Base-by-base conservation (phyloP, 2,888 invertebrate species). In the Scaptomyza polygonia region DNA sequence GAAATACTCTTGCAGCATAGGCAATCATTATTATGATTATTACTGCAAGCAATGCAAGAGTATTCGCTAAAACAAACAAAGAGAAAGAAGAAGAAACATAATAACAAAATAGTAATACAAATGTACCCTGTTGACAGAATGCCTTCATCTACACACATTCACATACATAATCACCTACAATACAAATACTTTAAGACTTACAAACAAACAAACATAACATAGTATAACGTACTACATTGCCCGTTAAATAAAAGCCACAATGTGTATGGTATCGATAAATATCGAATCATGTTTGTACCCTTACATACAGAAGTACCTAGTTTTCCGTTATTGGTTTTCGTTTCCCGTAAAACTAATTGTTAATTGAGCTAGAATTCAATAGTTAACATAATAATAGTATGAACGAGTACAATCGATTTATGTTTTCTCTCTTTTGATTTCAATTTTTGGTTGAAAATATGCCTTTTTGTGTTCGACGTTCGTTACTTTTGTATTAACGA, bases 51-150 rank as follows among this genome's bases (percentile, higher is more conserved):
- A n/a, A n/a, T n/a, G 52, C 73, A 66, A 39, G 53, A 29, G 53
- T 57, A 54, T 69, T 40, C 9, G 18, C n/a, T 29, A 18, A 25
- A 16, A 32, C 9, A 54, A 53, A 36, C 47, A 54, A 44, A 66
- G 18, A 53, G 14, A 55, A 36, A 58, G 51, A 47, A 64, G n/a
- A n/a, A n/a, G n/a, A n/a, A n/a, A n/a, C n/a, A n/a, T 40, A 12
- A 11, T 25, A 53, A 43, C 53, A 29, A 40, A 64, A 42, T 34
- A 62, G 54, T 34, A 62, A 65, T 51, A 67, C 69, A 68, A 66
- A 73, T 77, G 88, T 88, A 89, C 89, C 88, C 88, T 88, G 88
- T 89, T 87, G 77, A 86, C 75, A 82, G 86, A 73, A 71, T 87
- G 90, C 90, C 90, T 89, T 89, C 72, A 81, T 89, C 66, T 88